Evolutionary conservation across 1,140 invertebrate genomes (phyloP).

Genomic region (Ceratina calcarata): DNA sequence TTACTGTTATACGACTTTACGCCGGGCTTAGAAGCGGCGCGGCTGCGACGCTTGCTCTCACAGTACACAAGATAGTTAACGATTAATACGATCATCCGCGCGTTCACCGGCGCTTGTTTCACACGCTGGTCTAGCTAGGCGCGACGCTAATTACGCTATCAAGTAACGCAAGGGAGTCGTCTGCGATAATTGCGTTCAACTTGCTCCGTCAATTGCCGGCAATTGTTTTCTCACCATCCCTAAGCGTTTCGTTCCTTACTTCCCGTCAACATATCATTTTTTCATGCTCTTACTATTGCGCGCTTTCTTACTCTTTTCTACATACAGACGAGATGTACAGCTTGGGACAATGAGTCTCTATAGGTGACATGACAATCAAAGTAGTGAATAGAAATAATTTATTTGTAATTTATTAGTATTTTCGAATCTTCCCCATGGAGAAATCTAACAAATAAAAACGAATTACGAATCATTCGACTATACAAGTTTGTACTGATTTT

Average conservation of each 20-base stretch:
- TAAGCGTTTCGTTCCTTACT: background rate
- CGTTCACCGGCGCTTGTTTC: constrained; percentile 62
- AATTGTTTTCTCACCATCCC: constrained; percentile 51
- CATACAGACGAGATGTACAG: background rate
- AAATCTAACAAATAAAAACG: too few relatives aligned
- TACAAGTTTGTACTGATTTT: too few relatives aligned
- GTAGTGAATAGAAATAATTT: too few relatives aligned
- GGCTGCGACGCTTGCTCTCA: constrained; percentile 1
- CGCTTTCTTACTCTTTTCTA: background rate
- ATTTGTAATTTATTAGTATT: too few relatives aligned
- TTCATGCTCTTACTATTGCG: background rate
- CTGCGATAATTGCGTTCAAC: constrained; percentile 58
- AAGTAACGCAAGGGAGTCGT: constrained; percentile 60
- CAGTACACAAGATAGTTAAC: constrained; percentile 61
- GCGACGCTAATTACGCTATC: constrained; percentile 64
- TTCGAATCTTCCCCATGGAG: too few relatives aligned
- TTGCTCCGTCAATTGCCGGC: constrained; percentile 53
- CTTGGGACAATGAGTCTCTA: too few relatives aligned
- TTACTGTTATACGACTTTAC: constrained; percentile 57
- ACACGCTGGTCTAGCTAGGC: constrained; percentile 57
- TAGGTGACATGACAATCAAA: too few relatives aligned
- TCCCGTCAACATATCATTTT: background rate
- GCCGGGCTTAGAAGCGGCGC: constrained; percentile 39
- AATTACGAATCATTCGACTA: too few relatives aligned
- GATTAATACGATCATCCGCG: constrained; percentile 63